Evolutionary conservation across 2,888 invertebrate genomes (phyloP).

Genomic region (Ophioninae sp.): DNA sequence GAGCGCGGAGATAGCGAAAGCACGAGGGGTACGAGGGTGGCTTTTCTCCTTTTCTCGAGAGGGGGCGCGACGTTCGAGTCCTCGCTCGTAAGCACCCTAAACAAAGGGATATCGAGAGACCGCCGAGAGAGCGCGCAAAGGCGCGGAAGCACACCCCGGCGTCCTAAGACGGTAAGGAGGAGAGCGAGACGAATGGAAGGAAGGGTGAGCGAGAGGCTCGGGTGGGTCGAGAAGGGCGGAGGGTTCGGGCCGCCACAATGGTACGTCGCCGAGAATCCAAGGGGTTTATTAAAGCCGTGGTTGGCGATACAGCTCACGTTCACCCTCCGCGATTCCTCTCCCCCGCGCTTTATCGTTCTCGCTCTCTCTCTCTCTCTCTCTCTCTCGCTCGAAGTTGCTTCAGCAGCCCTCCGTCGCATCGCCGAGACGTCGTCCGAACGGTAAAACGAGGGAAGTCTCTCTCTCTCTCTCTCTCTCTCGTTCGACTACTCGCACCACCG

Average conservation of each 20-base stretch:
- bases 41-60: conserved; percentile 69
- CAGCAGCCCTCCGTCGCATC: background rate
- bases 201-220: conserved; percentile 38
- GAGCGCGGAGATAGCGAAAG: conserved; percentile 35
- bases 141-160: conserved; percentile 34
- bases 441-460: conserved; percentile 1
- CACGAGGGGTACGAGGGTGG: conserved; percentile 14
- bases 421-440: background rate
- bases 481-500: conserved; percentile 42
- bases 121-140: conserved; percentile 67
- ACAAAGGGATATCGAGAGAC: conserved; percentile 79
- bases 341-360: conserved; percentile 53
- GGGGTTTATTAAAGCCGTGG: conserved; percentile 80
- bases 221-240: conserved; percentile 68
- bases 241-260: conserved; percentile 75
- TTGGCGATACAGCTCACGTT: conserved; percentile 80
- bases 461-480: conserved; percentile 22
- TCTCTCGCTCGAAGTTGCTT: conserved; percentile 12
- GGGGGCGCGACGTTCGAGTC: conserved; percentile 75
- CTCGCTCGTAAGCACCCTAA: conserved; percentile 76
- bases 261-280: conserved; percentile 77
- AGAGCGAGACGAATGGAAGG: conserved; percentile 23
- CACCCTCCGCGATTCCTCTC: conserved; percentile 63
- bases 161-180: conserved; percentile 27
- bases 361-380: conserved; percentile 29